These are phyloP conservation scores for Nephrotoma appendiculata DNA, from an alignment of 2,888 invertebrate genomes.

Conservation along the genomic window DNA sequence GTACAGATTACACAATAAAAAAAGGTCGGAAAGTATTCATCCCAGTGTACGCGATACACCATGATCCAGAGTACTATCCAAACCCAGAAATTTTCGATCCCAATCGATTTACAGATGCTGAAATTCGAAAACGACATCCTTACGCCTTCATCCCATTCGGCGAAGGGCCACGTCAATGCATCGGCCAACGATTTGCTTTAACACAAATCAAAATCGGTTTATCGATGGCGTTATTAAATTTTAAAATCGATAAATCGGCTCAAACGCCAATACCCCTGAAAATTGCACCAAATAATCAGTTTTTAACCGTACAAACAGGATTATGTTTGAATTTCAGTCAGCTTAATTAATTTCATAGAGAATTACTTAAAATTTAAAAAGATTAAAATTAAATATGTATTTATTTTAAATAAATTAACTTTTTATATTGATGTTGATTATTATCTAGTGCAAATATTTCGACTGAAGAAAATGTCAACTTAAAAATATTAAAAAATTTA, in stretches of 20 bases:
- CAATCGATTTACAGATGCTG: slow-evolving; percentile 38
- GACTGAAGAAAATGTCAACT: too few relatives aligned
- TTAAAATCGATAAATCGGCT: slow-evolving; percentile 5
- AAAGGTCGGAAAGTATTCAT: slow-evolving; percentile 34
- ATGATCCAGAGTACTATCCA: slow-evolving; percentile 37
- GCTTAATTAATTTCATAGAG: neutral
- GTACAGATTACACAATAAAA: slow-evolving; percentile 22
- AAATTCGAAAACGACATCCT: slow-evolving; percentile 26
- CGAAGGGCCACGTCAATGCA: slow-evolving; percentile 10
- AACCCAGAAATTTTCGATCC: slow-evolving; percentile 41
- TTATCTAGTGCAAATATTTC: neutral
- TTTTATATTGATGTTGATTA: neutral
- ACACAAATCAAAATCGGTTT: slow-evolving; percentile 10
- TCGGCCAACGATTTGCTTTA: slow-evolving; percentile 11
- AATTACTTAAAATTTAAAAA: neutral
- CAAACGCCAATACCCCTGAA: slow-evolving; percentile 6
- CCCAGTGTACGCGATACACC: slow-evolving; percentile 36
- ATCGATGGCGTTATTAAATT: slow-evolving; percentile 7
- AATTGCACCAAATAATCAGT: neutral
- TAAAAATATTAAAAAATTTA: neutral
- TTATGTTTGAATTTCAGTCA: slow-evolving; percentile 9
- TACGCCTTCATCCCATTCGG: slow-evolving; percentile 10
- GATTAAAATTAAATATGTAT: too few relatives aligned
- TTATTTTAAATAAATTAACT: too few relatives aligned
- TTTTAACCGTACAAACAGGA: slow-evolving; percentile 6